Percentiles rank a stretch among this genome's conserved stretches.
These are phyloP conservation scores for Chrysochloris asiatica DNA, from an alignment of 2,113 vertebrate species.

Conservation along the genomic window DNA sequence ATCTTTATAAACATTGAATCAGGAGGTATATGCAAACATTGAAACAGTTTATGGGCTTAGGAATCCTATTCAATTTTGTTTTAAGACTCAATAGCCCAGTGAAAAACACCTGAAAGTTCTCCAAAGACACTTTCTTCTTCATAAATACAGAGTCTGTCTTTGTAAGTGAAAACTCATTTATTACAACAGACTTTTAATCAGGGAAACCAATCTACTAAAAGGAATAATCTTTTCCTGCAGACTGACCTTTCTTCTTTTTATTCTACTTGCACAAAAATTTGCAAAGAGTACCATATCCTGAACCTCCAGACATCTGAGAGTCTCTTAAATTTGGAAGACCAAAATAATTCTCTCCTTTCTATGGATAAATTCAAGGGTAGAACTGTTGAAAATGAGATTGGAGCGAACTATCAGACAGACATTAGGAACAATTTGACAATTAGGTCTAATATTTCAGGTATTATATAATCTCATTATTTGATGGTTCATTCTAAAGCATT, in stretches of 20 bases:
- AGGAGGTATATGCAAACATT: not conserved
- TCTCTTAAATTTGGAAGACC: not conserved
- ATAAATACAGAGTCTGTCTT: not conserved
- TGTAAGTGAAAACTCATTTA: not conserved
- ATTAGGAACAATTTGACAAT: not conserved
- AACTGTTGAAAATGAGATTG: not conserved
- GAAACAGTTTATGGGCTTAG: not conserved
- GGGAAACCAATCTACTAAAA: not conserved
- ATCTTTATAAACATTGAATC: not conserved
- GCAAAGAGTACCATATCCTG: not conserved
- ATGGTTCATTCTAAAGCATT: not conserved
- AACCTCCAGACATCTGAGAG: not conserved
- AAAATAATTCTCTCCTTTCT: rapidly evolving
- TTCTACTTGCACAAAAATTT: not conserved
- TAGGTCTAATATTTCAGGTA: not conserved
- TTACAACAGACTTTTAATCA: not conserved
- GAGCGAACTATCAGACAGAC: not conserved
- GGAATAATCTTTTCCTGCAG: too few relatives aligned
- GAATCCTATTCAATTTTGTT: not conserved
- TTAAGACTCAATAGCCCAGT: not conserved
- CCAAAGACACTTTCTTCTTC: not conserved
- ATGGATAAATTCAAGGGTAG: not conserved
- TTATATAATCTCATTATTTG: not conserved
- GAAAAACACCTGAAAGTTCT: not conserved
- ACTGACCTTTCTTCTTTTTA: not conserved